A percentile compares a stretch with the other conserved stretches of the same genome.
phyloP scores from a whole-genome alignment of 1,140 invertebrate genomes.

The Kradibia gibbosae region DNA sequence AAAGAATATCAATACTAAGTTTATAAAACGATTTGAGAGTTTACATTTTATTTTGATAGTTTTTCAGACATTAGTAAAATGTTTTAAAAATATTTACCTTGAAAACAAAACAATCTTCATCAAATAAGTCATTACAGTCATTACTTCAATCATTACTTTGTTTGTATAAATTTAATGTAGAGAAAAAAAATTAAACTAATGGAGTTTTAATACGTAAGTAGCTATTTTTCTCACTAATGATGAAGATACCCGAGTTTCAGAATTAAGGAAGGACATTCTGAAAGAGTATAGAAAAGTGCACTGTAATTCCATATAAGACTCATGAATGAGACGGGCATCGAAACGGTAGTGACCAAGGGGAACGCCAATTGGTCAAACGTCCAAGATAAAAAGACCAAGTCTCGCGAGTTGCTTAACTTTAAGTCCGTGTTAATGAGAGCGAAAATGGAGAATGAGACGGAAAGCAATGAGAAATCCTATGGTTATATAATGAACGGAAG shows the following conservation, averaged over 20 bases:
- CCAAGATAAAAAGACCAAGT: constrained; percentile 28
- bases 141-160: constrained; percentile 39
- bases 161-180: constrained; percentile 52
- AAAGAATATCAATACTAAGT: no score
- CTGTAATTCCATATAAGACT: constrained; percentile 15
- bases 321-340: neutral
- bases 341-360: constrained; percentile 42
- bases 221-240: constrained; percentile 48
- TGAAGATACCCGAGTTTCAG: constrained; percentile 31
- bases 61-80: no score
- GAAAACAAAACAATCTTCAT: no score
- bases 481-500: constrained; percentile 59
- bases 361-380: constrained; percentile 58
- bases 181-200: constrained; percentile 27
- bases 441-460: constrained; percentile 56
- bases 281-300: constrained; percentile 26
- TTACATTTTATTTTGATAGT: no score
- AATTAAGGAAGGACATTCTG: constrained; percentile 15
- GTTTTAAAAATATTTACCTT: no score
- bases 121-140: no score
- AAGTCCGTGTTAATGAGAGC: constrained; percentile 63
- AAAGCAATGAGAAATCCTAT: neutral
- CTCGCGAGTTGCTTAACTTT: constrained; percentile 60
- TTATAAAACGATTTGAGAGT: no score
- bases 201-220: constrained; percentile 6